Evolutionary conservation across 2,113 vertebrate species (phyloP), one percentile per base, ranked within the genome.

Genomic region (Siphamia tubifer): DNA sequence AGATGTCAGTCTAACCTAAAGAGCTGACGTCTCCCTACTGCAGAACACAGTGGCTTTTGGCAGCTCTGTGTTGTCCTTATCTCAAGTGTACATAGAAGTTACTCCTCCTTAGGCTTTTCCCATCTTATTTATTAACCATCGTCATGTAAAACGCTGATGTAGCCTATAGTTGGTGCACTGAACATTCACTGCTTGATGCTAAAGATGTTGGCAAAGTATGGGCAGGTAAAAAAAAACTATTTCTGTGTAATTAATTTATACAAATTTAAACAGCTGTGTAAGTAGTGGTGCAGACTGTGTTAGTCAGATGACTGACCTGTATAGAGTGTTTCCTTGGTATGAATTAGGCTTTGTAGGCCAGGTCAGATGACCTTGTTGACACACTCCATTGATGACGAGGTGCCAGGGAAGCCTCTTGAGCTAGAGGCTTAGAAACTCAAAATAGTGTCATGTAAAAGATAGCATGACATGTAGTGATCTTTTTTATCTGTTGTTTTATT

Each of bases 311-410:
- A 87, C 64, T 53, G 83, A 78, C 52, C 75, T 82, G 36, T 49
- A 77, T 67, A 64, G 66, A 79, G 72, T 74, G 65, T 84, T 68
- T 36, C 53, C 74, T 43, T 77, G 57, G 62, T 70, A 86, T 91
- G 82, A 87, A 72, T 68, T 66, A 36, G 54, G 75, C 78, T 82
- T 86, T 89, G 74, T 69, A 69, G 82, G 67, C 48, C 62, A 73
- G 79, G 75, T 74, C 77, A 84, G 55, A 62, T 86, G 83, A 89
- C 82, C 77, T 79, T 87, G 67, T 85, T 85, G 72, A 83, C 47
- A 77, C 61, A 73, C 74, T 68, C 44, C 23, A 63, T 21, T 77
- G 53, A 79, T 74, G 61, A 58, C 36, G 49, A 54, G 45, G 20
- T 74, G 58, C 42, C 54, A 36, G 31, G 27, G 17, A 60, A 81